Evolutionary conservation across 2,113 vertebrate genomes (phyloP), one percentile per base, ranked within the genome.

Genomic region (Oxygymnocypris stewartii): DNA sequence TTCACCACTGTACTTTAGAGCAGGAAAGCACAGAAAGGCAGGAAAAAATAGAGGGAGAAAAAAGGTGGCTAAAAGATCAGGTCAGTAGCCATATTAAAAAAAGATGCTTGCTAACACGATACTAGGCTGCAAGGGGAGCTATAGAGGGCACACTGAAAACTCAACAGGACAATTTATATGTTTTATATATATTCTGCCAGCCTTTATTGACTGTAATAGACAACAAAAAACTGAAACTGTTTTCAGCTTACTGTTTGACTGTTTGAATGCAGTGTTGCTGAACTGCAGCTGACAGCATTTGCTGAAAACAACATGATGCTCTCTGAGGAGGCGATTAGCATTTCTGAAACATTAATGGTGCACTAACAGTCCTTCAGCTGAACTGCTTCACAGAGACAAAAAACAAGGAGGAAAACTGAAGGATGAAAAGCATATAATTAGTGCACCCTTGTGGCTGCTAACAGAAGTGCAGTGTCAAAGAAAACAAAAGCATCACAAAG

Each of bases 391-490:
- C 0, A 57, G 37, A 25, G 13, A 42, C 14, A 73, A 35, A 47
- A 65, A n/a, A 25, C n/a, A 20, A 10, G 23, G 8, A n/a, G 8
- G 57, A 61, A 61, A 77, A 74, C 79, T 40, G 14, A 5, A 47
- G 37, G 25, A 76, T 7, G 25, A 65, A 65, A 57, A 85, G 3
- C 65, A 79, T 49, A 35, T 51, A 40, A 13, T 37, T 28, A 79
- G 84, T 59, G 35, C 75, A 67, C 57, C 84, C 86, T 87, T 79
- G 86, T 89, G 88, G 84, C 5, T n/a, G 85, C 44, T 59, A 16
- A 37, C 23, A 28, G 80, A 87, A 74, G 44, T 86, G 84, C 86
- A 51, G 37, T 25, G 28, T 69, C 44, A 6, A 54, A 31, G 25
- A 54, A 4, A 0, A 51, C n/a, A 18, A 78, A 31, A 42, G 4